These are phyloP conservation scores for Diarsia brunnea DNA, from an alignment of 2,888 invertebrate species.

Conservation along the genomic window DNA sequence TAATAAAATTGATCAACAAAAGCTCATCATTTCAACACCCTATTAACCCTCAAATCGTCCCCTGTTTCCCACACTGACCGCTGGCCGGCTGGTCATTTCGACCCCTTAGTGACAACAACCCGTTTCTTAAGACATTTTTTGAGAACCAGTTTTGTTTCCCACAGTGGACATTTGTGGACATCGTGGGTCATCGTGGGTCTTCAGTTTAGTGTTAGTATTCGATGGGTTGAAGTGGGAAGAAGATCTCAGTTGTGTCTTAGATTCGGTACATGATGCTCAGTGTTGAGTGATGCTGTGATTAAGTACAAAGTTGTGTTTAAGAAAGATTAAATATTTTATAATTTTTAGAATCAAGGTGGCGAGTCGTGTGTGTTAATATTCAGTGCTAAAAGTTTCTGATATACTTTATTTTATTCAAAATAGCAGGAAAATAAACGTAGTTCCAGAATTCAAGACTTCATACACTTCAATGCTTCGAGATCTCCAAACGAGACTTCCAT, in stretches of 20 bases:
- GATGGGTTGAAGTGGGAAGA: constrained; percentile 59
- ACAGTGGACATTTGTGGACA: constrained; percentile 75
- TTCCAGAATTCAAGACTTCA: not conserved
- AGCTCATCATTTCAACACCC: constrained; percentile 44
- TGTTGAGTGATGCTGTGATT: constrained; percentile 14
- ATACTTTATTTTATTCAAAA: rapidly evolving
- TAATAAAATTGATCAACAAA: constrained; percentile 44
- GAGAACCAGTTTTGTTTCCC: constrained; percentile 73
- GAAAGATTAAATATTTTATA: not conserved
- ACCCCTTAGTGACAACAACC: constrained; percentile 70
- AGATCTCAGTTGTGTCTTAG: constrained; percentile 20
- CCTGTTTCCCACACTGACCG: constrained; percentile 78
- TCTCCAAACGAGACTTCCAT: too few species aligned
- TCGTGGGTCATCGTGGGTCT: constrained; percentile 48
- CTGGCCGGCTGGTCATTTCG: constrained; percentile 73
- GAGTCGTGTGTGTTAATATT: constrained; percentile 1
- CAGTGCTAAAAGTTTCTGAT: not conserved
- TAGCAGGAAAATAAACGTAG: not conserved
- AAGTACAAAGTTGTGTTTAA: not conserved
- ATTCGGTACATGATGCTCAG: constrained; percentile 7
- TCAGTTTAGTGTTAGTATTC: constrained; percentile 68
- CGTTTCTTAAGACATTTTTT: constrained; percentile 71
- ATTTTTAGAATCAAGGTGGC: not conserved
- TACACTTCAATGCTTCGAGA: too few species aligned
- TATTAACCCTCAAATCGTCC: constrained; percentile 55